Conservation (phyloP, 2,113 vertebrate genomes). For the Ia io region DNA sequence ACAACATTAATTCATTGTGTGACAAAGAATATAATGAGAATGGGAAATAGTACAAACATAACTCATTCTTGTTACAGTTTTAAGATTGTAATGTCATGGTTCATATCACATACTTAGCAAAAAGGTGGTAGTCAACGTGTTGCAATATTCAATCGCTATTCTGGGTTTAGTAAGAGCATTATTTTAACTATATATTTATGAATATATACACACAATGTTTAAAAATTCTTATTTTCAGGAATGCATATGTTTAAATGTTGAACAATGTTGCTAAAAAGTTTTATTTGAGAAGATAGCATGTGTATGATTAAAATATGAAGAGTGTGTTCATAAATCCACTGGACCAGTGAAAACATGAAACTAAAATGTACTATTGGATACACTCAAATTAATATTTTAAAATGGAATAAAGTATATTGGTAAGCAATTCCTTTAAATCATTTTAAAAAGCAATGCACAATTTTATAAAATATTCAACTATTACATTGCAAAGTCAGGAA, state of each 20-base stretch:
- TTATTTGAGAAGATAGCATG: conserved; percentile 30
- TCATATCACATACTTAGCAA: conserved; percentile 87
- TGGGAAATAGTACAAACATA: conserved; percentile 90
- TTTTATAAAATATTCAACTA: conserved; percentile 53
- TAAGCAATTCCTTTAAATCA: conserved; percentile 34
- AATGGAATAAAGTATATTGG: conserved; percentile 42
- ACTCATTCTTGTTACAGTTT: conserved; percentile 89
- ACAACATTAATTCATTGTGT: conserved; percentile 90
- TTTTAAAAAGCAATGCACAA: conserved; percentile 13
- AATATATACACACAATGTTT: conserved; percentile 62
- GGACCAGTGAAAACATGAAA: conserved; percentile 49
- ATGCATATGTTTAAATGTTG: conserved; percentile 67
- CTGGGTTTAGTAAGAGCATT: conserved; percentile 76
- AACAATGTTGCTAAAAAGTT: conserved; percentile 51
- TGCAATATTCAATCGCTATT: conserved; percentile 78
- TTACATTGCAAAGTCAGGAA: background rate
- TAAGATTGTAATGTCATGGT: conserved; percentile 90
- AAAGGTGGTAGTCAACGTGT: conserved; percentile 79
- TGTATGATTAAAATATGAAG: conserved; percentile 18
- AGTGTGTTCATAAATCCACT: conserved; percentile 4
- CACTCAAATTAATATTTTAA: conserved; percentile 44
- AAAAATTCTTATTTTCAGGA: conserved; percentile 56
- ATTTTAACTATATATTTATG: conserved; percentile 69
- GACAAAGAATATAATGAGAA: conserved; percentile 91
- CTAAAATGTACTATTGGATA: conserved; percentile 17